Evolutionary conservation across 2,797 vertebrate genomes (phyloP).

Genomic region (Diplodus puntazzo): DNA sequence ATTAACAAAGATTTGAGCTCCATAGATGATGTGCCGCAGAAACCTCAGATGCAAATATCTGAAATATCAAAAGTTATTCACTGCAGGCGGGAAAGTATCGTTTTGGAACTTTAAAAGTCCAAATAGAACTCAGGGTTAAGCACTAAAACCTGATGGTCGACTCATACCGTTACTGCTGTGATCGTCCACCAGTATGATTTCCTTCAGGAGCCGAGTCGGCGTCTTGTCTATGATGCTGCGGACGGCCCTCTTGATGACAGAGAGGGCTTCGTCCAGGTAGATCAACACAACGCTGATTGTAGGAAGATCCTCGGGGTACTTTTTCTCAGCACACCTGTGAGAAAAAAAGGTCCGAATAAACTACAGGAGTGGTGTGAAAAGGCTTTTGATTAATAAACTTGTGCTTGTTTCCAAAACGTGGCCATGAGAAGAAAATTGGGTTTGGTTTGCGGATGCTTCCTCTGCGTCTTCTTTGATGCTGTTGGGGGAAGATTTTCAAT

Average conservation of each 20-base stretch:
- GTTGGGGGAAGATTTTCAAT: too few species aligned
- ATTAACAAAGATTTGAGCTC: too few species aligned
- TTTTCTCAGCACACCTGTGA: conserved; percentile 81
- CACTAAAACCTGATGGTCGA: accelerated
- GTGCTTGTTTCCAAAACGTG: not conserved
- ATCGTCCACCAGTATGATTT: conserved; percentile 89
- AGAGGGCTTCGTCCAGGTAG: conserved; percentile 87
- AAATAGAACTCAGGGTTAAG: not conserved
- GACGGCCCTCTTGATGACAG: conserved; percentile 84
- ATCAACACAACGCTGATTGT: conserved; percentile 85
- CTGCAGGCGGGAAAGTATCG: too few species aligned
- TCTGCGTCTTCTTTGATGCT: too few species aligned
- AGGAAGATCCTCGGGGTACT: conserved; percentile 82
- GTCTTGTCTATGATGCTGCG: conserved; percentile 85
- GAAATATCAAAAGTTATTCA: too few species aligned
- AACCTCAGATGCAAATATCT: too few species aligned
- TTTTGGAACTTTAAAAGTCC: too few species aligned
- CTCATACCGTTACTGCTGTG: conserved; percentile 83
- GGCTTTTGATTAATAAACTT: not conserved
- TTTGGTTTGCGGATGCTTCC: too few species aligned
- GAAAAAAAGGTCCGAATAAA: not conserved
- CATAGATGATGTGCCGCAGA: too few species aligned
- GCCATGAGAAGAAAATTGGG: not conserved
- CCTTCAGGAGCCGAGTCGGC: conserved; percentile 80
- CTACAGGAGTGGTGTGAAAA: not conserved